Conservation (phyloP, 2,888 invertebrate species). For the Craniophora ligustri region DNA sequence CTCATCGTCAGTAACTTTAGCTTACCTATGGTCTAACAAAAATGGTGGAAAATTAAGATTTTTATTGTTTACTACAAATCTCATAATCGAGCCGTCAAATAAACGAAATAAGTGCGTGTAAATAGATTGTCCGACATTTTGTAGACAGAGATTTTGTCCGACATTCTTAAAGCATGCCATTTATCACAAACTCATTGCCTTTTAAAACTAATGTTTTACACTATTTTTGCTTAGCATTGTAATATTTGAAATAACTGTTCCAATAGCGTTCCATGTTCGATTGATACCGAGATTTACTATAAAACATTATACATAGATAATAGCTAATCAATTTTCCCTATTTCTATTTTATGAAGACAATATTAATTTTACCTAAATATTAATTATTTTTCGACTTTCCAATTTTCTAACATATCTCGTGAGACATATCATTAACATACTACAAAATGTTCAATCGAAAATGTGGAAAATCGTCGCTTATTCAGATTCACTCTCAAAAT, state of each 20-base stretch:
- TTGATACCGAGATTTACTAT: conserved; percentile 17
- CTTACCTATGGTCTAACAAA: conserved; percentile 9
- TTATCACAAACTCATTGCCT: background rate
- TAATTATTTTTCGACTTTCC: conserved; percentile 29
- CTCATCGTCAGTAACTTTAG: conserved; percentile 40
- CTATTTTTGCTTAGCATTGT: background rate
- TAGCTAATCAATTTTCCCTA: conserved; percentile 10
- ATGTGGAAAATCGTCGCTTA: conserved; percentile 8
- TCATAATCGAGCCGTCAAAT: no score
- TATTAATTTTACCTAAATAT: conserved; percentile 18
- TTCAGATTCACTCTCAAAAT: conserved; percentile 6
- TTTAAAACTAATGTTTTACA: background rate
- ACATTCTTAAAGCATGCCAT: no score
- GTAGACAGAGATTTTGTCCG: background rate
- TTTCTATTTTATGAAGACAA: background rate
- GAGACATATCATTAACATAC: conserved; percentile 66
- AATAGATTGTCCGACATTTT: background rate
- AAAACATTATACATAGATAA: background rate
- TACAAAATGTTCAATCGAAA: conserved; percentile 24
- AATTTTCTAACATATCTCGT: conserved; percentile 65
- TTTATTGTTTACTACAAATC: background rate
- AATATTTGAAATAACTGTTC: conserved; percentile 45
- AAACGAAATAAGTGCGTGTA: no score
- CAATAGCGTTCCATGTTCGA: conserved; percentile 29
- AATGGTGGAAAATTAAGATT: background rate